Conservation (phyloP, 2,113 vertebrate species). For the Erythrocercus mccallii region DNA sequence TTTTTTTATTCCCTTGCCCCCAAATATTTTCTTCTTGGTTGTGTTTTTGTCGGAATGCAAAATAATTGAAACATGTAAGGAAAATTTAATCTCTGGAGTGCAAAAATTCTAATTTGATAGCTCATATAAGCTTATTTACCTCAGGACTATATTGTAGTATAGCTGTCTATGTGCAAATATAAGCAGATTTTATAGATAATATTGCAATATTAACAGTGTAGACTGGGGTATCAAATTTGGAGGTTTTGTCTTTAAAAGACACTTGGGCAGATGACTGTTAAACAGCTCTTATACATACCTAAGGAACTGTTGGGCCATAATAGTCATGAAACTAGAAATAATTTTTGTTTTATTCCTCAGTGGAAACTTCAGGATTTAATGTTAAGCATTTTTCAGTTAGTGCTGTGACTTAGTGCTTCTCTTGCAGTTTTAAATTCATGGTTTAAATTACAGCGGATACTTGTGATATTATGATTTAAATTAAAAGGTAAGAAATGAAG, state of each 20-base stretch:
- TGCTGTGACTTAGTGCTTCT: neutral
- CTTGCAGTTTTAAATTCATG: neutral
- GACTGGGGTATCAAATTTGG: neutral
- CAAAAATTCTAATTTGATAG: neutral
- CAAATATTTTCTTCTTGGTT: neutral
- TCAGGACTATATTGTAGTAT: neutral
- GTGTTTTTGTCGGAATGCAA: neutral
- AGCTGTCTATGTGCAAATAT: neutral
- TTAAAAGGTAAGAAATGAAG: neutral
- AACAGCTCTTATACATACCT: neutral
- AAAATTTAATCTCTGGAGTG: neutral
- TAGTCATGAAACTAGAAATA: neutral
- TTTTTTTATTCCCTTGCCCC: neutral
- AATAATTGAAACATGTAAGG: neutral
- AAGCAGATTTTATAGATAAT: neutral
- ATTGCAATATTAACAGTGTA: neutral
- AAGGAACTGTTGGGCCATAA: neutral
- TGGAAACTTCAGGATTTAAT: neutral
- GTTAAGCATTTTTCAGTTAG: neutral
- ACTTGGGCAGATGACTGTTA: neutral
- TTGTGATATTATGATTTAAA: neutral
- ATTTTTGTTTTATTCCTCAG: neutral
- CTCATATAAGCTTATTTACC: neutral
- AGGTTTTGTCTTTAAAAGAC: neutral
- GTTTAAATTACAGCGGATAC: neutral